Evolutionary conservation across 2,113 vertebrate species (phyloP), one percentile per base, ranked within the genome.

Genomic region (Pluvianellus socialis): DNA sequence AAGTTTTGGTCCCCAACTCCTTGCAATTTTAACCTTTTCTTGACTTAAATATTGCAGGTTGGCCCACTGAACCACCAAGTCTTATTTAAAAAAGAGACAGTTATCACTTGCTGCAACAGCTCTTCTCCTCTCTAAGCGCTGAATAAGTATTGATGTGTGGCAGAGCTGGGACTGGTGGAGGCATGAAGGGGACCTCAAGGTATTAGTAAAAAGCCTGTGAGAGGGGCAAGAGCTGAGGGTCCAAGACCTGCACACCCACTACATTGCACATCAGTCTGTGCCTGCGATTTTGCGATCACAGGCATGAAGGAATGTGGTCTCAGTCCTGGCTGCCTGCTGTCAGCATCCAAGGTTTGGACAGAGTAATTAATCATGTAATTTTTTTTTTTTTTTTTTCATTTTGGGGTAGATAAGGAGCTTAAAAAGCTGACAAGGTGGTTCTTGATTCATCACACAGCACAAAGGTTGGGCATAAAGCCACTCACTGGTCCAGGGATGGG

Each of bases 241-340:
- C 85, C 50, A 83, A 71, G 79, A 89, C 80, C 80, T 92, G 61
- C 85, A 95, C 66, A 94, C 86, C 68, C 94, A 93, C 79, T 88
- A 97, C 68, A 92, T 79, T 92, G 91, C 68, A 59, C 82, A 96
- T 94, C 92, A 96, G 94, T 32, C 80, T 98, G 72, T 95, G 94
- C 93, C 94, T 95, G 85, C 68, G 92, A 95, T 97, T 98, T 97
- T 28, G 53, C 81, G 86, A 94, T 97, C 84, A 97, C 21, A 27
- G 91, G 59, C 45, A 83, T 97, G 88, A 97, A 88, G 72, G 87
- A 96, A 97, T 97, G 81, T 68, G 47, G 63, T 98, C 77, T 96
- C 68, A 74, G 95, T 94, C 91, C 86, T 97, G 96, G 96, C 80
- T 97, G 79, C 89, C 52, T 95, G 68, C 70, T 95, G 83, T 97